phyloP scores from a whole-genome alignment of 2,888 invertebrate genomes.

The Scotopteryx bipunctaria region DNA sequence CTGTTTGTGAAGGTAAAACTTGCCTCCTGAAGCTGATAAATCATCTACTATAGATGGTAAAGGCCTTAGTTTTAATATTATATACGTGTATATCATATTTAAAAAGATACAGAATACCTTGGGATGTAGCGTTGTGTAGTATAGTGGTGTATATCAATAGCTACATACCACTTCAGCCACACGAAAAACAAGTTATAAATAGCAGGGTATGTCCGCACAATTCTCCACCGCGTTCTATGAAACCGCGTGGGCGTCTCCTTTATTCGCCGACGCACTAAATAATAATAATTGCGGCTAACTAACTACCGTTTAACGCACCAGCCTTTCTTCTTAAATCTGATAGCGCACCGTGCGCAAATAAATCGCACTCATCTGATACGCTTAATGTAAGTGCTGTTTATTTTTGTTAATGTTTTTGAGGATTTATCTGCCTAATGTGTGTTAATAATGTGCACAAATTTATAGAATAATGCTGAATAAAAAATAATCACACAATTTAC shows the following conservation, averaged over 20 bases:
- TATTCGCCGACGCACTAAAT: conserved; percentile 74
- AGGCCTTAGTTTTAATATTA: no score
- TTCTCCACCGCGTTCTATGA: conserved; percentile 34
- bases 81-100: no score
- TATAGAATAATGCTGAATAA: neutral
- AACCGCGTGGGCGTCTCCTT: conserved; percentile 69
- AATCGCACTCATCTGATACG: conserved; percentile 33
- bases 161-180: no score
- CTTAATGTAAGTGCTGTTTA: conserved; percentile 23
- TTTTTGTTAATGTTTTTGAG: conserved; percentile 3
- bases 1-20: no score
- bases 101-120: no score
- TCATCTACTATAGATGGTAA: no score
- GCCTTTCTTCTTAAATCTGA: conserved; percentile 76
- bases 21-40: no score
- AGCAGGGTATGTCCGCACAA: conserved; percentile 43
- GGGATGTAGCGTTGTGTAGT: no score
- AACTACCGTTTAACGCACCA: conserved; percentile 80
- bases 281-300: conserved; percentile 79
- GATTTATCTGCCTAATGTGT: conserved; percentile 6
- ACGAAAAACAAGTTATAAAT: no score
- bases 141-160: no score
- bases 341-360: conserved; percentile 46
- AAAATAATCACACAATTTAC: no score
- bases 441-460: neutral